phyloP scores from a whole-genome alignment of 2,888 invertebrate genomes.

The Cosmia trapezina region DNA sequence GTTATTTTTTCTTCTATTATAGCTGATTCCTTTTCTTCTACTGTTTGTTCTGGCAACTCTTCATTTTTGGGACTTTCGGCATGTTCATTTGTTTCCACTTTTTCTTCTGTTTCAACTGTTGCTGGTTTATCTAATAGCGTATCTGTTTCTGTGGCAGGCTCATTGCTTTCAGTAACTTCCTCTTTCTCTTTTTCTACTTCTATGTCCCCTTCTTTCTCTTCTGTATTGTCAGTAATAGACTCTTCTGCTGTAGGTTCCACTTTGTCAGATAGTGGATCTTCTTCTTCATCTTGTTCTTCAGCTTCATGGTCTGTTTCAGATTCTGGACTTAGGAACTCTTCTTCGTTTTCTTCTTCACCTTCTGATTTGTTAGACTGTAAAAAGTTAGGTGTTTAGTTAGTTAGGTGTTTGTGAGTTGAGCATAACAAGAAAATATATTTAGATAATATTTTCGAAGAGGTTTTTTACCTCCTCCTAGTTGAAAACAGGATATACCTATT shows the following conservation, averaged over 20 bases:
- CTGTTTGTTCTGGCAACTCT: not conserved
- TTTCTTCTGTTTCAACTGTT: slow-evolving; percentile 36
- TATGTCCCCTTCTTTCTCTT: slow-evolving; percentile 40
- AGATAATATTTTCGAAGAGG: not conserved
- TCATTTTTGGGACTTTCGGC: slow-evolving; percentile 4
- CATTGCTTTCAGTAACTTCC: slow-evolving; percentile 36
- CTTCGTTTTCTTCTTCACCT: slow-evolving; percentile 86
- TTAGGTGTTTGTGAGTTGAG: not conserved
- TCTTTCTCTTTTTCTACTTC: slow-evolving; percentile 23
- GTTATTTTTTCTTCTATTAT: not conserved
- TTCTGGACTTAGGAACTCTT: slow-evolving; percentile 88
- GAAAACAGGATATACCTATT: not conserved
- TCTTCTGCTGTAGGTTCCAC: slow-evolving; percentile 48
- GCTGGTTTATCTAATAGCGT: slow-evolving; percentile 24
- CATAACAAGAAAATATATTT: not conserved
- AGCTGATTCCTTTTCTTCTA: slow-evolving; percentile 17
- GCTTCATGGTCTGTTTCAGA: slow-evolving; percentile 84
- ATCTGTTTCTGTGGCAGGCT: slow-evolving; percentile 16
- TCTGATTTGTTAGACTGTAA: slow-evolving; percentile 74
- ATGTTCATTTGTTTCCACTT: slow-evolving; percentile 26
- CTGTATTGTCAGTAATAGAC: slow-evolving; percentile 31
- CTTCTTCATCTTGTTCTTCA: slow-evolving; percentile 73
- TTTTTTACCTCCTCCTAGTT: too few species aligned
- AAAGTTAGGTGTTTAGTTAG: not conserved
- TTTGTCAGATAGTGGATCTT: slow-evolving; percentile 42